Conservation (phyloP, 2,888 invertebrate genomes). For the Melanostoma scalare region DNA sequence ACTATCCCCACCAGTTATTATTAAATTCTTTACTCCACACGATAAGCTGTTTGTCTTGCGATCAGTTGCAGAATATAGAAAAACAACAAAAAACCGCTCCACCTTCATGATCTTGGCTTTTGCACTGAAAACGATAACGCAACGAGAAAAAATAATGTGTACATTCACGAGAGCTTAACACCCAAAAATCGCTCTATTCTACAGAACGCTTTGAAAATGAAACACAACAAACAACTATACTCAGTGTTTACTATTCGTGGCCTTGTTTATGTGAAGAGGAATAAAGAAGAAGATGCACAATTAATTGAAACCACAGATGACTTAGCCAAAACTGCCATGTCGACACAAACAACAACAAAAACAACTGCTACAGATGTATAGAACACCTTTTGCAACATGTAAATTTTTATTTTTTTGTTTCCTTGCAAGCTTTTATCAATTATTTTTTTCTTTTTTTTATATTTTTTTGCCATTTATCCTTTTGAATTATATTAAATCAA, state of each 20-base stretch:
- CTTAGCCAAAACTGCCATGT: slow-evolving; percentile 17
- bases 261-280: slow-evolving; percentile 17
- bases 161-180: slow-evolving; percentile 8
- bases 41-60: slow-evolving; percentile 22
- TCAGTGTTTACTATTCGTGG: slow-evolving; percentile 13
- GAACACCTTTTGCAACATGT: slow-evolving; percentile 4
- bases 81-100: slow-evolving; percentile 7
- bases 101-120: slow-evolving; percentile 8
- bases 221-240: slow-evolving; percentile 1
- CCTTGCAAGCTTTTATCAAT: not conserved
- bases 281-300: slow-evolving; percentile 17
- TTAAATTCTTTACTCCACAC: not conserved
- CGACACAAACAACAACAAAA: slow-evolving; percentile 26
- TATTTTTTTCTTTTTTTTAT: not conserved
- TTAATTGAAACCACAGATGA: slow-evolving; percentile 31
- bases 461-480: not conserved
- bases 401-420: not conserved
- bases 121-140: not conserved
- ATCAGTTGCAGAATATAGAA: slow-evolving; percentile 11
- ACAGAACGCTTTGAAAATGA: slow-evolving; percentile 10
- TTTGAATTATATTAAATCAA: not conserved
- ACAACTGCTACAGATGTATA: not conserved
- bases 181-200: slow-evolving; percentile 7
- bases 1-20: too few species aligned
- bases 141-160: slow-evolving; percentile 3